phyloP scores from a whole-genome alignment of 2,113 vertebrate genomes.

The Nannobrachium achirus region DNA sequence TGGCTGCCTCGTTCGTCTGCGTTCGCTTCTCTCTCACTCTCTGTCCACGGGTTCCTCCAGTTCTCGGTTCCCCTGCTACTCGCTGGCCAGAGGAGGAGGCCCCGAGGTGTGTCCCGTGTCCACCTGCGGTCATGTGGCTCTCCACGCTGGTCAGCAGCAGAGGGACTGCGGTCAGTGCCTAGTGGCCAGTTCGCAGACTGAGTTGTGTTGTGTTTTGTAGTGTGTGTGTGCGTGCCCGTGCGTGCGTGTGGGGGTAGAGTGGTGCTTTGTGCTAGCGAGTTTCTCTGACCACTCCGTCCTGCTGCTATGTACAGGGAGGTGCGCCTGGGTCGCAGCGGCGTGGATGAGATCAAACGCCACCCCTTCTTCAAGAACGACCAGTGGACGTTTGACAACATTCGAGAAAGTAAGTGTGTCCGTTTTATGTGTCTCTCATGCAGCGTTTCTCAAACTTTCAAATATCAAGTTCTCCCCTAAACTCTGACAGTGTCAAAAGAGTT shows the following conservation, averaged over 20 bases:
- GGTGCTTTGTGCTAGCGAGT: constrained; percentile 19
- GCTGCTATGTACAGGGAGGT: constrained; percentile 87
- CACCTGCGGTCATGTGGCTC: constrained; percentile 50
- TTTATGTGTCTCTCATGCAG: background rate
- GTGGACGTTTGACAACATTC: constrained; percentile 97
- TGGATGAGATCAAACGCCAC: constrained; percentile 95
- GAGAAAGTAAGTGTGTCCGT: constrained; percentile 88
- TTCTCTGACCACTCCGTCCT: constrained; percentile 24
- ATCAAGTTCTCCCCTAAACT: no score
- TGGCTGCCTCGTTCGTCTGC: background rate
- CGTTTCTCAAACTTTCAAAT: no score
- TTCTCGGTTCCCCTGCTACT: constrained; percentile 1
- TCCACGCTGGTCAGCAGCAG: constrained; percentile 53
- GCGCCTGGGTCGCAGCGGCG: constrained; percentile 91
- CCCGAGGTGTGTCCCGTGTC: constrained; percentile 21
- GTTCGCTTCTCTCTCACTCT: constrained; percentile 6
- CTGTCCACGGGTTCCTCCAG: background rate
- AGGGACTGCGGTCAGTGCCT: constrained; percentile 25
- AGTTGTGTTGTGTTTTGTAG: constrained; percentile 50
- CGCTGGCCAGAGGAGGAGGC: constrained; percentile 21
- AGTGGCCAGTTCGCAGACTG: constrained; percentile 38
- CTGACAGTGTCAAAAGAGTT: no score
- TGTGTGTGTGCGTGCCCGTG: constrained; percentile 52
- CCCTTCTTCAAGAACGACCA: constrained; percentile 97
- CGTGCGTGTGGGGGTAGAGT: constrained; percentile 30